A percentile compares a stretch with the other conserved stretches of the same genome.
These are phyloP conservation scores for Bombyx huttoni DNA, from an alignment of 2,888 invertebrate genomes.

Conservation along the genomic window DNA sequence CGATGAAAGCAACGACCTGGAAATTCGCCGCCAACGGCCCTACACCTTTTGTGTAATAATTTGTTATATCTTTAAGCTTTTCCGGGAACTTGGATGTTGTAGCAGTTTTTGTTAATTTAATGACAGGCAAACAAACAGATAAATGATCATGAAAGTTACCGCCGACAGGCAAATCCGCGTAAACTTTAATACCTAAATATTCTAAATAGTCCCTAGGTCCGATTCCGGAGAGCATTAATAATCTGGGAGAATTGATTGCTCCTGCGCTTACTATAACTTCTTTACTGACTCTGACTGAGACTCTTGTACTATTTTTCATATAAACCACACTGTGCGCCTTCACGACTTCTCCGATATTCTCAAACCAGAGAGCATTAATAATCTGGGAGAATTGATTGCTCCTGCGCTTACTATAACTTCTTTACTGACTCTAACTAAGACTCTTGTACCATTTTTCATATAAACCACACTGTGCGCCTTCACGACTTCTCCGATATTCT, in stretches of 20 bases:
- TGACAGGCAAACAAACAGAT: constrained; percentile 55
- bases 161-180: constrained; percentile 52
- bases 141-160: constrained; percentile 62
- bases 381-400: constrained; percentile 54
- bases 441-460: constrained; percentile 52
- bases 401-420: constrained; percentile 59
- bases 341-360: constrained; percentile 25
- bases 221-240: constrained; percentile 60
- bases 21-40: constrained; percentile 61
- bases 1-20: constrained; percentile 54
- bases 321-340: constrained; percentile 44
- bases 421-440: constrained; percentile 32
- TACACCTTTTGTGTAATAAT: constrained; percentile 47
- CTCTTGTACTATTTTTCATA: constrained; percentile 52
- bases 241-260: constrained; percentile 54
- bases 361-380: constrained; percentile 64
- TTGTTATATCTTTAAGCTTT: constrained; percentile 54
- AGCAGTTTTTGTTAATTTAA: constrained; percentile 43
- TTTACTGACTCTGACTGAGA: constrained; percentile 32
- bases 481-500: constrained; percentile 25
- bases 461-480: constrained; percentile 44
- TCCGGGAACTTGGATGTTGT: constrained; percentile 45
- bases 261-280: constrained; percentile 59
- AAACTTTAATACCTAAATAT: constrained; percentile 43
- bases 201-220: constrained; percentile 60